Conservation (phyloP, 2,797 vertebrate species). For the Malacoraja senta region DNA sequence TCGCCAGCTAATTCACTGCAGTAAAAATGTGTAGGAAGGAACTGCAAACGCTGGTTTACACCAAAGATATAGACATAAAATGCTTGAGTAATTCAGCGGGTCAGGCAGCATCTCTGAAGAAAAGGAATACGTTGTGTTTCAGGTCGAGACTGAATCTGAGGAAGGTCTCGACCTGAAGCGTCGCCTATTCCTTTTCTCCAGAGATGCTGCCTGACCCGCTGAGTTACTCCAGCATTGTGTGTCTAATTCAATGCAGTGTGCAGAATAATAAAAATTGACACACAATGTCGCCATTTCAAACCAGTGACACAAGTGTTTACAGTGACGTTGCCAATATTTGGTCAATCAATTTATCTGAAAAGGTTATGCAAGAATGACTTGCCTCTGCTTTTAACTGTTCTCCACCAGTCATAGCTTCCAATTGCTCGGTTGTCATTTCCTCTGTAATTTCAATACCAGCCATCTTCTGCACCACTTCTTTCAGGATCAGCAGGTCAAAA, state of each 20-base stretch:
- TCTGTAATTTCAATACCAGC: conserved; percentile 98
- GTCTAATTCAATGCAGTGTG: no score
- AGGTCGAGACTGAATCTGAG: no score
- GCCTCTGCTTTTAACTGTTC: conserved; percentile 98
- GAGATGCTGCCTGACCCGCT: no score
- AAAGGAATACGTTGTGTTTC: no score
- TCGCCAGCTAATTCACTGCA: background rate
- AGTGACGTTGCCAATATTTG: no score
- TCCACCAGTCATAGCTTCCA: conserved; percentile 97
- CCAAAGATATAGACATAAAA: no score
- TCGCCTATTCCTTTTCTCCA: no score
- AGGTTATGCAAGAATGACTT: background rate
- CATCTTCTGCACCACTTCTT: conserved; percentile 99
- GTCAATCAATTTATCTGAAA: background rate
- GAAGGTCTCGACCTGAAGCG: no score
- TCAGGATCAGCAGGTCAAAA: conserved; percentile 95
- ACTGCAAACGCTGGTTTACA: no score
- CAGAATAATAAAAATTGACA: background rate
- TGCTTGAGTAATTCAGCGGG: no score
- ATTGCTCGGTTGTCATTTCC: conserved; percentile 92
- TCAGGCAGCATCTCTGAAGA: no score
- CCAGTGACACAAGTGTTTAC: background rate
- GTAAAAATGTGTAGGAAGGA: background rate
- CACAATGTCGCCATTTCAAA: background rate
- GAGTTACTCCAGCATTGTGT: no score